These are phyloP conservation scores for Metellina segmentata DNA, from an alignment of 2,888 invertebrate species.

Conservation along the genomic window DNA sequence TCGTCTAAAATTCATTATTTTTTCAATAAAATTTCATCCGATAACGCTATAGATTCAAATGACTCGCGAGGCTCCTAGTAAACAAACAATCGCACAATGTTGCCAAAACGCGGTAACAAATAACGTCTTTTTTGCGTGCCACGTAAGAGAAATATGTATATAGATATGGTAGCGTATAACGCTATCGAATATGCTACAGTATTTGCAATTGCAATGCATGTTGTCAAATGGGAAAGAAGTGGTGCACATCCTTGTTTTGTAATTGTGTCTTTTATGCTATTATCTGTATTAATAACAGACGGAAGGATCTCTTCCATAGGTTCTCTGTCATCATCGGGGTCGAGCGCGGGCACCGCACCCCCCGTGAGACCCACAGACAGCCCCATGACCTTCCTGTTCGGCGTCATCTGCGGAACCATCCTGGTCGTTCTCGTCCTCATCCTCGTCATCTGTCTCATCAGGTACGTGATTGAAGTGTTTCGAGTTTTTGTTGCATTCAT, in stretches of 20 bases:
- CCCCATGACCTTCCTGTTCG: constrained; percentile 81
- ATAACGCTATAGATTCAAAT: too few relatives aligned
- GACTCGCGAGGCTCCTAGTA: too few relatives aligned
- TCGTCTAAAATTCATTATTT: too few relatives aligned
- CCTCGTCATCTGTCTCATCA: constrained; percentile 84
- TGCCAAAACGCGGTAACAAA: too few relatives aligned
- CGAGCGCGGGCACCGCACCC: constrained; percentile 76
- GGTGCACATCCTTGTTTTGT: not conserved
- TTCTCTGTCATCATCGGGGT: constrained; percentile 72
- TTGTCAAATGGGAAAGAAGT: not conserved
- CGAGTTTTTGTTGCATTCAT: too few relatives aligned
- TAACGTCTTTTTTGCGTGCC: too few relatives aligned
- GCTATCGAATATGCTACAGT: not conserved
- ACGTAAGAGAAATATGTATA: too few relatives aligned
- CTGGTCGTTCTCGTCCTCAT: constrained; percentile 85
- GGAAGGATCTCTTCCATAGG: constrained; percentile 21
- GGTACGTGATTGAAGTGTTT: constrained; percentile 81
- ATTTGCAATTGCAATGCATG: not conserved
- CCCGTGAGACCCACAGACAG: constrained; percentile 70
- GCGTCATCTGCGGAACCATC: constrained; percentile 87
- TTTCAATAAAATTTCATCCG: too few relatives aligned
- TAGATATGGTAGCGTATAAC: not conserved
- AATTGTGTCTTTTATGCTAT: too few relatives aligned
- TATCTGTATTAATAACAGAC: not conserved
- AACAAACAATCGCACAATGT: too few relatives aligned